Conservation (phyloP, 1,140 invertebrate genomes). For the Gryon sp. region DNA sequence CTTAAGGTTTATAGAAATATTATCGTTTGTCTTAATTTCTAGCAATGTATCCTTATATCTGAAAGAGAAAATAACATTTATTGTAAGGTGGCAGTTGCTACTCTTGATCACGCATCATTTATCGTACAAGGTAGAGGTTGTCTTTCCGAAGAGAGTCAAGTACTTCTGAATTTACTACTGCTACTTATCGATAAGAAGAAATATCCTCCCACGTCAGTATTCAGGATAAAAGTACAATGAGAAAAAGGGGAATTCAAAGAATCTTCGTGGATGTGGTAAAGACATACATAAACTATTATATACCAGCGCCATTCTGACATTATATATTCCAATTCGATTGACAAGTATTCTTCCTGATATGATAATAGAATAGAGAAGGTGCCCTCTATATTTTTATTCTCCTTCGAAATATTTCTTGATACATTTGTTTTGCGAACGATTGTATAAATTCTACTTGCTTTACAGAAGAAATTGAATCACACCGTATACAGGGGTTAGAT, state of each 20-base stretch:
- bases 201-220: constrained; percentile 61
- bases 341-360: constrained; percentile 68
- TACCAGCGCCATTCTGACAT: constrained; percentile 50
- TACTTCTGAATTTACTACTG: constrained; percentile 60
- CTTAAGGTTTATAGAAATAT: too few species aligned
- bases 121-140: constrained; percentile 31
- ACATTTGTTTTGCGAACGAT: constrained; percentile 40
- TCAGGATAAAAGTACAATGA: constrained; percentile 11
- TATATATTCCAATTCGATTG: constrained; percentile 73
- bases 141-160: constrained; percentile 42
- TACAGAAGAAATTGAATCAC: constrained; percentile 24
- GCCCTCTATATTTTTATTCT: constrained; percentile 53
- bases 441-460: constrained; percentile 20
- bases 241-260: constrained; percentile 51
- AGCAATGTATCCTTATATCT: constrained; percentile 5
- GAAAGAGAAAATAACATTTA: constrained; percentile 29
- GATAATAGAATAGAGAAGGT: constrained; percentile 69
- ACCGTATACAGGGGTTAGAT: too few species aligned
- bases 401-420: constrained; percentile 23
- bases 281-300: constrained; percentile 54
- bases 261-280: constrained; percentile 59
- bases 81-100: constrained; percentile 19
- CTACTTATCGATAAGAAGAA: constrained; percentile 70
- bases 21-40: too few species aligned
- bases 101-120: constrained; percentile 55